Evolutionary conservation across 2,797 vertebrate genomes (phyloP), one percentile per base, ranked within the genome.

Genomic region (Micrastur ruficollis): DNA sequence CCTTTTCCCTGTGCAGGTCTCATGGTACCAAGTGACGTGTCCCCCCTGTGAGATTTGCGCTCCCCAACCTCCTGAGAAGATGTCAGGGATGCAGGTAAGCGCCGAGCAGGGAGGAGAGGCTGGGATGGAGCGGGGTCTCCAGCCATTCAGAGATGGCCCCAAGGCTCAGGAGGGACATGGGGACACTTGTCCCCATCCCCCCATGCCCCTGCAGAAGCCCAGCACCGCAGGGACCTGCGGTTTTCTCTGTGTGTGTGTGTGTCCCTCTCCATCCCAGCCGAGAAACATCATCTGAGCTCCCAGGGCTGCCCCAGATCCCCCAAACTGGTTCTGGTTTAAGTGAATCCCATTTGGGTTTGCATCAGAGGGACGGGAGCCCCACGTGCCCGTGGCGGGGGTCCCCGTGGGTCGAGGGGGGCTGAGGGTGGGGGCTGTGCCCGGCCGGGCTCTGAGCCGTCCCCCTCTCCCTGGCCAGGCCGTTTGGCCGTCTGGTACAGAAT

Each of bases 401-500:
- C 49, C 55, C 0, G 2, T 31, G 65, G 40, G 14, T 14, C 0
- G 0, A 7, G 11, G 23, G 5, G 18, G 12, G 3, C 11, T 1
- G 0, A 17, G 53, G 27, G 9, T 8, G 50, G 36, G 58, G 56
- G 75, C 0, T 3, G 2, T 34, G 0, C 21, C 20, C 17, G 0
- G 12, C 14, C 1, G 0, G 38, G 62, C 84, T 47, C 90, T 49
- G 18, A 84, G 9, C 36, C 16, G 0, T 15, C 8, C 13, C 72
- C 40, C 27, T 70, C 53, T 42, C 14, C 53, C 75, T 0, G 44
- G 10, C 26, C 94, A 98, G 98, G 99, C 98, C 92, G 75, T 98
- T 97, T 99, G 99, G 99, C 98, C 99, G 0, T 98, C 98, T 12
- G 99, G 99, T 98, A 99, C 99, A 81, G 99, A 99, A 97, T 99